Evolutionary conservation across 2,888 invertebrate species (phyloP), one percentile per base, ranked within the genome.

Genomic region (Acrobasis repandana): DNA sequence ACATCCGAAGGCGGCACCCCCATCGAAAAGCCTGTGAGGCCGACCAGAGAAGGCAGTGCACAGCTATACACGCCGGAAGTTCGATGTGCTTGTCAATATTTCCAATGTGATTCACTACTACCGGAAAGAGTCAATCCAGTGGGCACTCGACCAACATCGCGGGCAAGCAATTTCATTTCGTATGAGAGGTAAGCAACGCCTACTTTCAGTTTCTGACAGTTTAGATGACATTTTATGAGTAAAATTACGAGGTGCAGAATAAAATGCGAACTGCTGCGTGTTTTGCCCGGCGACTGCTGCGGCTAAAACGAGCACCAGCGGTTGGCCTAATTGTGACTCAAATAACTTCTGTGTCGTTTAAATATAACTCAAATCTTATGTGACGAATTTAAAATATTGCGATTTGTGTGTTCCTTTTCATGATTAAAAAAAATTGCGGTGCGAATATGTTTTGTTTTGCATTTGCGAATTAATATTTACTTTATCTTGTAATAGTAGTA

Each of bases 61-160:
- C 94, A 95, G 74, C 94, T 95, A 72, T 94, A 93, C 72, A 94
- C 96, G 64, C 93, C 96, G 77, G 97, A 97, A 83, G 96, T 97
- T 65, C 95, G 97, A 72, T 97, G 97, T 87, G 97, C 93, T 70
- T 97, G 97, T 90, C 97, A 97, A 90, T 97, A 95, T 89, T 97
- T 95, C 88, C 95, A 96, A 92, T 94, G 95, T 83, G 96, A 96
- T 85, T 95, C 95, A 64, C 86, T 96, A 73, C 90, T 97, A 74
- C 96, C 96, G 65, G 96, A 96, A 83, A 93, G 95, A 79, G 91
- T 94, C 61, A 95, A 95, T 82, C 94, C 95, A 67, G 91, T 94
- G 72, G 95, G 93, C 83, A 94, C 94, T 67, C 92, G 94, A 67
- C 94, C 95, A 63, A 90, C 94, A n/a, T 95, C 95, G 58, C 93